Evolutionary conservation across 2,888 invertebrate genomes (phyloP).

Genomic region (Parelbella ahira): DNA sequence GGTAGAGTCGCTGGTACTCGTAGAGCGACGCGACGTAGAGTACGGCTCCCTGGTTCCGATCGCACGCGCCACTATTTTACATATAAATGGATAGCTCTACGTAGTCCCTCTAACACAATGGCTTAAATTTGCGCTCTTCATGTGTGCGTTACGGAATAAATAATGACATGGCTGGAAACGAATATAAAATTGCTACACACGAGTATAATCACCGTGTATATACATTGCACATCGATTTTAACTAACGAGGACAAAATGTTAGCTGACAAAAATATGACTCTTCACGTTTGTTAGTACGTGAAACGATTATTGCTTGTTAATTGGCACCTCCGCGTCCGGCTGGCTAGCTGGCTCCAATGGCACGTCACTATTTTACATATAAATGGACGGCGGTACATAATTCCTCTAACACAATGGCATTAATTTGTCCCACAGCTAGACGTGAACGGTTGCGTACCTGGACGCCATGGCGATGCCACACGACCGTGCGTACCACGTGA

Average conservation of each 20-base stretch:
- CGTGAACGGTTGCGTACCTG: too few relatives aligned
- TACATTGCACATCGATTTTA: too few relatives aligned
- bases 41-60: constrained; percentile 57
- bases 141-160: constrained; percentile 67
- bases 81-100: constrained; percentile 76
- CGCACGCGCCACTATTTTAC: constrained; percentile 75
- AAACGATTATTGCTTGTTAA: constrained; percentile 5
- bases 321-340: constrained; percentile 35
- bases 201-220: too few relatives aligned
- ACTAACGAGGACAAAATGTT: too few relatives aligned
- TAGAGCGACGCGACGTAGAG: constrained; percentile 45
- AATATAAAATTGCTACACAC: too few relatives aligned
- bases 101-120: constrained; percentile 76
- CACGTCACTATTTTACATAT: constrained; percentile 77
- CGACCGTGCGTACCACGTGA: too few relatives aligned
- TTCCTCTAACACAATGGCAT: constrained; percentile 75
- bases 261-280: not conserved
- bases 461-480: too few relatives aligned
- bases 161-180: constrained; percentile 56
- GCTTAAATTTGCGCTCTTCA: constrained; percentile 67
- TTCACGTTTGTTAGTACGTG: not conserved
- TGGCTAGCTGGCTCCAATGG: constrained; percentile 58
- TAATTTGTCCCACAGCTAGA: too few relatives aligned
- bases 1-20: constrained; percentile 27
- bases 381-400: constrained; percentile 75